phyloP scores from a whole-genome alignment of 1,140 invertebrate genomes.

The Brachionus manjavacas region DNA sequence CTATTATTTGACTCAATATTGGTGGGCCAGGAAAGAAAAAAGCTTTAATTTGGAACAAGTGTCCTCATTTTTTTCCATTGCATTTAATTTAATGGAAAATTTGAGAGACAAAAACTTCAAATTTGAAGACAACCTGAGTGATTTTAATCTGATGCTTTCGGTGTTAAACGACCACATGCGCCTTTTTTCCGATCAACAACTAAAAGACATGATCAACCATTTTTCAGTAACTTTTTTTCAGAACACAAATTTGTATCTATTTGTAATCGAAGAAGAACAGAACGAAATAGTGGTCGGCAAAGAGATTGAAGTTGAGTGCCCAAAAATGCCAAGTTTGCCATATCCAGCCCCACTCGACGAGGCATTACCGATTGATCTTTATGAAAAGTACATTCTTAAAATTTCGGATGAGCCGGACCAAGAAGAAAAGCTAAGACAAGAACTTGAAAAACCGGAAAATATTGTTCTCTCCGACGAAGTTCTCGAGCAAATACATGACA shows the following conservation, averaged over 20 bases:
- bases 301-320: constrained; percentile 25
- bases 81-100: neutral
- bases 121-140: neutral
- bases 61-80: constrained; percentile 14
- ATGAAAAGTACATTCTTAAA: constrained; percentile 8
- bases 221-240: constrained; percentile 3
- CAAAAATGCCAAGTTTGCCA: neutral
- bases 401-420: neutral
- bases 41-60: constrained; percentile 12
- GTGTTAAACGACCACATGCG: neutral
- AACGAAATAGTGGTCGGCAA: neutral
- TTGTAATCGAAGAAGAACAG: neutral
- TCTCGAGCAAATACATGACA: constrained; percentile 21
- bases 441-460: neutral
- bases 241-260: neutral
- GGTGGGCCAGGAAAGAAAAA: constrained; percentile 29
- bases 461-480: neutral
- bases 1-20: constrained; percentile 37
- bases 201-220: constrained; percentile 11
- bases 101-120: neutral
- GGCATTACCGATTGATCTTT: neutral
- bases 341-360: constrained; percentile 5
- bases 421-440: neutral
- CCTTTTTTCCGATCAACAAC: neutral
- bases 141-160: neutral